Conservation (phyloP, 1,140 invertebrate genomes). For the Drosophila pandora region DNA sequence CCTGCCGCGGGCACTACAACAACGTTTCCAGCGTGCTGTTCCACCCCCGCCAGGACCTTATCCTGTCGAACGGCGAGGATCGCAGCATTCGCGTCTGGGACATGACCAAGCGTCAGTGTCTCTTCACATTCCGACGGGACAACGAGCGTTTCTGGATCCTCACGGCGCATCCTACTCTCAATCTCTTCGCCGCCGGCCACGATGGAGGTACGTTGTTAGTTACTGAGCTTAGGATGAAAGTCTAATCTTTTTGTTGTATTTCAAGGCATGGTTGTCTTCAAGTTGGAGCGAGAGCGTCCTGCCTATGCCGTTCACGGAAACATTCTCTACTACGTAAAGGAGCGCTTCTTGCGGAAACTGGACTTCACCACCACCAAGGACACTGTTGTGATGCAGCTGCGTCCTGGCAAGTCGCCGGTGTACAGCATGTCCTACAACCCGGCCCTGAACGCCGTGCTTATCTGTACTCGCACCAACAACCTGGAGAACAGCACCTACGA, state of each 20-base stretch:
- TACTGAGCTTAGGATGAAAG: neutral
- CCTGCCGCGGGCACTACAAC: slow-evolving; percentile 99
- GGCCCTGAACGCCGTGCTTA: slow-evolving; percentile 94
- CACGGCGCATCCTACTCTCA: slow-evolving; percentile 93
- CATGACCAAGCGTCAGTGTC: slow-evolving; percentile 98
- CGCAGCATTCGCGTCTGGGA: slow-evolving; percentile 99
- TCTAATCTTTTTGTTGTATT: neutral
- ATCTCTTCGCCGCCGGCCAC: slow-evolving; percentile 96
- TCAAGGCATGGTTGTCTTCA: slow-evolving; percentile 87
- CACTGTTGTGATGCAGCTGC: slow-evolving; percentile 95
- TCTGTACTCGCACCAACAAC: slow-evolving; percentile 91
- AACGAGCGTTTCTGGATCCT: slow-evolving; percentile 99
- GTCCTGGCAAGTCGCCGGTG: slow-evolving; percentile 90
- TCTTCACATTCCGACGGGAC: slow-evolving; percentile 97
- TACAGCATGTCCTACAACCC: slow-evolving; percentile 98
- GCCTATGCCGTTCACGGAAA: slow-evolving; percentile 97
- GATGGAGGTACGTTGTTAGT: slow-evolving; percentile 92
- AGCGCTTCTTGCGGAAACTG: slow-evolving; percentile 94
- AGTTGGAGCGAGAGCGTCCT: slow-evolving; percentile 97
- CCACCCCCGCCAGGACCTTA: slow-evolving; percentile 98
- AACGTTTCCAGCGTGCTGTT: slow-evolving; percentile 99
- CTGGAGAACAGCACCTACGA: slow-evolving; percentile 98
- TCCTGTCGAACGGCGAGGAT: slow-evolving; percentile 99
- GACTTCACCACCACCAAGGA: slow-evolving; percentile 98
- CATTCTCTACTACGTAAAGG: slow-evolving; percentile 98